Base-by-base conservation (phyloP, 64 coral and sea anemone species). In the Pocillopora verrucosa region DNA sequence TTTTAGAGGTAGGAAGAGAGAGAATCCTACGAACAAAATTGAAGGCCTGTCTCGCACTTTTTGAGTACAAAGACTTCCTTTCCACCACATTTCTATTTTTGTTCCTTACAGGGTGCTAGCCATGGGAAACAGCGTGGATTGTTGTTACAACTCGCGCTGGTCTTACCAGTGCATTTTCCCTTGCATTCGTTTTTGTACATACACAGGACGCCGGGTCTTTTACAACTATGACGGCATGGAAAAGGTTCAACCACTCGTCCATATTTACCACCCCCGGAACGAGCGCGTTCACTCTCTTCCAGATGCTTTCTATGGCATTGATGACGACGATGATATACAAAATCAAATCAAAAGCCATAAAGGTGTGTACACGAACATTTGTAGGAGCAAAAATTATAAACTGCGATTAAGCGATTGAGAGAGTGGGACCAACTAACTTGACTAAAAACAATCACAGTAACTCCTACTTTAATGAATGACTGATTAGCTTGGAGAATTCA, bases 161-260 rank as follows among this genome's bases (percentile, higher is more conserved):
- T 92, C 75, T 58, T 86, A 76, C 61, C 90, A 92, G 74, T 92
- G 90, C 17, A 45, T 92, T 0, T 92, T 92, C 13, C 90, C 90
- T 10, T 92, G 90, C 51, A 92, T 92, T 87, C 90, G 90, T 59
- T 92, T 83, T 65, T 92, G 90, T 22, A 86, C 90, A 9, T 92
- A 92, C 82, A 92, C 36, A 11, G 82, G 77, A 20, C 83, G 82
- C 36, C 74, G 90, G 20, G 75, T 92, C 30, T 92, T 75, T 24
- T 92, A 92, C 82, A 92, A 92, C 82, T 92, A 34, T 79, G 90
- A 92, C 61, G 90, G 90, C 13, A 78, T 86, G 90, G 90, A 92
- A 24, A 67, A 56, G 34, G 90, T 92, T 10, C 90, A 92, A 20
- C 90, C 90, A 14, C 75, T 92, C 4, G 90, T 92, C 35, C 12